Percentiles rank a stretch among this genome's conserved stretches.
These are phyloP conservation scores for Ispidina lecontei DNA, from an alignment of 2,797 vertebrate genomes.

Conservation along the genomic window DNA sequence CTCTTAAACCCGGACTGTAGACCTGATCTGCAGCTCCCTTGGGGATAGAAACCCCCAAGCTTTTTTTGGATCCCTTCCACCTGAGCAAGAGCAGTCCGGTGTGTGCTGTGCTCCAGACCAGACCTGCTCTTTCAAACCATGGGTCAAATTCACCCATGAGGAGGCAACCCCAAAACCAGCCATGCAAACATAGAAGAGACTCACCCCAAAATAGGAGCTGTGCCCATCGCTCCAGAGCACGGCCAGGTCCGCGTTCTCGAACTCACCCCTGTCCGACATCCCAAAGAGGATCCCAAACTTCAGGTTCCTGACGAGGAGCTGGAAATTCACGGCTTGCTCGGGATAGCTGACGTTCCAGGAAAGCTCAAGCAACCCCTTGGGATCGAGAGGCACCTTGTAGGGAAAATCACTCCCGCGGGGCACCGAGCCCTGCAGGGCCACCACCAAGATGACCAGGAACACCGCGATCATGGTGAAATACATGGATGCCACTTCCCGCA, in stretches of 20 bases:
- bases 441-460: slow-evolving; percentile 90
- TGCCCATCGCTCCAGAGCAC: slow-evolving; percentile 89
- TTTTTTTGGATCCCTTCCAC: not conserved
- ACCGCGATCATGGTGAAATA: slow-evolving; percentile 87
- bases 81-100: rapidly evolving
- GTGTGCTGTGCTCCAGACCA: rapidly evolving
- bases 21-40: too few relatives aligned
- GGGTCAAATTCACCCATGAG: rapidly evolving
- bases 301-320: slow-evolving; percentile 79
- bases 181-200: not conserved
- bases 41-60: not conserved
- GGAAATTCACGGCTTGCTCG: slow-evolving; percentile 82
- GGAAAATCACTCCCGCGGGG: slow-evolving; percentile 76
- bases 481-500: slow-evolving; percentile 88
- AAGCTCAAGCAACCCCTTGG: slow-evolving; percentile 83
- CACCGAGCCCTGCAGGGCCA: slow-evolving; percentile 82
- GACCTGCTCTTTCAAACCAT: rapidly evolving
- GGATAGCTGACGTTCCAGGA: slow-evolving; percentile 93
- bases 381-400: slow-evolving; percentile 88
- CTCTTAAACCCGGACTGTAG: rapidly evolving
- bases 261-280: slow-evolving; percentile 91
- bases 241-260: slow-evolving; percentile 87
- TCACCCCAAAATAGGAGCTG: slow-evolving; percentile 84
- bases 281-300: slow-evolving; percentile 87
- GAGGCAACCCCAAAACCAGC: not conserved